Conservation (phyloP, 2,797 vertebrate species). For the Mionectes olivaceus region DNA sequence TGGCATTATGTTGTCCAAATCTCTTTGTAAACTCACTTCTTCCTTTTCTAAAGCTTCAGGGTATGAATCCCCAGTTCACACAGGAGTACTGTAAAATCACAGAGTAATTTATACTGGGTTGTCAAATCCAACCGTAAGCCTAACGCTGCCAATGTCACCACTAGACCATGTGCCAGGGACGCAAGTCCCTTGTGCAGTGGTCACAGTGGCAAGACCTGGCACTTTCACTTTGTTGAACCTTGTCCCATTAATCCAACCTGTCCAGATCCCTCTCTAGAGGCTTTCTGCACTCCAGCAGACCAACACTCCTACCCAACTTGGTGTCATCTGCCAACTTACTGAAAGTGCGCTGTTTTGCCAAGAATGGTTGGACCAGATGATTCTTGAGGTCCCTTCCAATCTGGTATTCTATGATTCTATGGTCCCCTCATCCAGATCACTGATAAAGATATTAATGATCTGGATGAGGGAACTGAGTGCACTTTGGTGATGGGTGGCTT, state of each 20-base stretch:
- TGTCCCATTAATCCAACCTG: neutral
- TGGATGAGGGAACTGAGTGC: neutral
- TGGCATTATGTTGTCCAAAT: neutral
- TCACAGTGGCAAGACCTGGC: neutral
- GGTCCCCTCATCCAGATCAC: neutral
- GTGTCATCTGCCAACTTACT: neutral
- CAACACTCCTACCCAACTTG: neutral
- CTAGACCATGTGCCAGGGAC: neutral
- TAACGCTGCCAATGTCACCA: neutral
- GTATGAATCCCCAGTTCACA: neutral
- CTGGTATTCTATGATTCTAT: neutral
- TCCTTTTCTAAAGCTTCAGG: neutral
- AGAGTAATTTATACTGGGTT: neutral
- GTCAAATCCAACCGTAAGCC: fast-evolving
- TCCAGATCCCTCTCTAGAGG: neutral
- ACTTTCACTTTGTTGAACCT: neutral
- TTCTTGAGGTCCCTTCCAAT: neutral
- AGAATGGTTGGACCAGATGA: too few relatives aligned
- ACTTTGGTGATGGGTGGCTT: neutral
- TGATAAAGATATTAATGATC: neutral
- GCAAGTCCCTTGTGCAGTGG: neutral
- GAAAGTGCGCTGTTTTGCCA: neutral
- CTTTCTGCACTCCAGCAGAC: neutral
- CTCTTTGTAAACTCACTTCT: neutral
- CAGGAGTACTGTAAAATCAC: neutral